Conservation (phyloP, 2,113 vertebrate genomes). For the Prunella himalayana region DNA sequence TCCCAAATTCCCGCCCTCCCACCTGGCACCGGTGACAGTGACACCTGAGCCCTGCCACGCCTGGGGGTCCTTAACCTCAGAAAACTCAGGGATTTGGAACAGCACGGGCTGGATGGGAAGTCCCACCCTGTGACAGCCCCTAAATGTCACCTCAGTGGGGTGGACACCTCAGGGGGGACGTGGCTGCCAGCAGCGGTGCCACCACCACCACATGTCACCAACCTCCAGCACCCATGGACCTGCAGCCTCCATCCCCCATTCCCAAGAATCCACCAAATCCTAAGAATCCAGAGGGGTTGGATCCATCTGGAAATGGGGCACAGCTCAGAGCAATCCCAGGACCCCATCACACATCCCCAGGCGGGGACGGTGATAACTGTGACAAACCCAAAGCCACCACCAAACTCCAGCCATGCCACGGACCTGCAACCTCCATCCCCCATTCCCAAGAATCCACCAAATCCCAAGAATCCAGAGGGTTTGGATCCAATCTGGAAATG, state of each 20-base stretch:
- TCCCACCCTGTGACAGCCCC: background rate
- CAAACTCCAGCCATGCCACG: background rate
- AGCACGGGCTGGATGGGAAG: background rate
- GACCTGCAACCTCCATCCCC: background rate
- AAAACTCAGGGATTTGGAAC: background rate
- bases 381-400: background rate
- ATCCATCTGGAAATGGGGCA: accelerated
- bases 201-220: background rate
- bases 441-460: background rate
- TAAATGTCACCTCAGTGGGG: accelerated
- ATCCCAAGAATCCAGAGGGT: background rate
- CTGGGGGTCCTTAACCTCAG: accelerated
- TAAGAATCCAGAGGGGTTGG: background rate
- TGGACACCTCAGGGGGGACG: accelerated
- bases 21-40: accelerated
- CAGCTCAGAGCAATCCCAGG: accelerated
- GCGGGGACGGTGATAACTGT: too few relatives aligned
- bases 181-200: accelerated
- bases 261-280: background rate
- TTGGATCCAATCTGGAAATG: background rate
- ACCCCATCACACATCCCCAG: background rate
- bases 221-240: background rate
- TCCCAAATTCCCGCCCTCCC: background rate
- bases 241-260: too few relatives aligned
- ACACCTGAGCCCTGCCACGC: background rate